phyloP scores from a whole-genome alignment of 2,888 invertebrate genomes.

The Lobophora halterata region DNA sequence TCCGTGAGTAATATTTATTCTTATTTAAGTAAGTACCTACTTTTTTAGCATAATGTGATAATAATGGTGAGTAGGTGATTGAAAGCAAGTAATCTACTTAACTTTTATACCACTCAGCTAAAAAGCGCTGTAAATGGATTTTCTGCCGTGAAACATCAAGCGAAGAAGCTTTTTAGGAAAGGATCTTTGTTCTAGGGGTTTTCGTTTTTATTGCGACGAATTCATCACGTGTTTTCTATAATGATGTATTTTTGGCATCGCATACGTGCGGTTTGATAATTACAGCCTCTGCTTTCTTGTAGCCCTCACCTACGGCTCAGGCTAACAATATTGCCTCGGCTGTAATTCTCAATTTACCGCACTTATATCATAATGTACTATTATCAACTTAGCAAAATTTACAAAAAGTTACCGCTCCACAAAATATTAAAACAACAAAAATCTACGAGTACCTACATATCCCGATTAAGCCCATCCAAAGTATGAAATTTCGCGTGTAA shows the following conservation, averaged over 20 bases:
- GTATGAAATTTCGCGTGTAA: conserved; percentile 31
- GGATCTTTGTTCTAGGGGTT: conserved; percentile 9
- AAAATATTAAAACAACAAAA: conserved; percentile 45
- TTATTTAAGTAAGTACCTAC: too few relatives aligned
- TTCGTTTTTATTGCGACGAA: background rate
- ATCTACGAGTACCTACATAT: too few relatives aligned
- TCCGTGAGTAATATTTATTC: too few relatives aligned
- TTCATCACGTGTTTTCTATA: too few relatives aligned
- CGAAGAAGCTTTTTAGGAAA: conserved; percentile 22
- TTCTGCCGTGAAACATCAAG: conserved; percentile 43
- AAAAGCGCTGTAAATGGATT: conserved; percentile 63
- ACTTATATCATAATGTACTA: background rate
- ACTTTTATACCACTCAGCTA: conserved; percentile 54
- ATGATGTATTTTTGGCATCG: too few relatives aligned
- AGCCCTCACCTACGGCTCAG: too few relatives aligned
- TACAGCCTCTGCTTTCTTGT: too few relatives aligned
- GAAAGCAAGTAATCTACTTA: conserved; percentile 53
- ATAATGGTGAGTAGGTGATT: conserved; percentile 6
- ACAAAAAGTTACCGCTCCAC: conserved; percentile 12
- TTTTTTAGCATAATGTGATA: background rate
- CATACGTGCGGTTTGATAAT: too few relatives aligned
- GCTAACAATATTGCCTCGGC: too few relatives aligned
- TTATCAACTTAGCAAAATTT: conserved; percentile 19
- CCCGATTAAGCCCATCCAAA: conserved; percentile 40
- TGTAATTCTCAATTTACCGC: too few relatives aligned